Evolutionary conservation across 2,888 invertebrate genomes (phyloP).

Genomic region (Melieria omissa): DNA sequence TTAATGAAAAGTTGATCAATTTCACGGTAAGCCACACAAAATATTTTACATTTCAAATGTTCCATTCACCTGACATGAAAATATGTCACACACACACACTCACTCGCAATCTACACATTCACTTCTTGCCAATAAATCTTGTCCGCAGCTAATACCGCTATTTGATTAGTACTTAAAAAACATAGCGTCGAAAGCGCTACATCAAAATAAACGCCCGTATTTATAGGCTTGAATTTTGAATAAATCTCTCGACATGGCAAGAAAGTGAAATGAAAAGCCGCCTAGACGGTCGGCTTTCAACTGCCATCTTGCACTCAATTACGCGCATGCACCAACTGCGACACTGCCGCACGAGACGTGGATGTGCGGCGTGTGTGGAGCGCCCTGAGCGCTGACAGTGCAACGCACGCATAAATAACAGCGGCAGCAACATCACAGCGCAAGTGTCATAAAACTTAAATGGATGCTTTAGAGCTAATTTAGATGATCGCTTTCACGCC

Average conservation of each 20-base stretch:
- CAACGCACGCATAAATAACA: conserved; percentile 35
- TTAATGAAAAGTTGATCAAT: too few relatives aligned
- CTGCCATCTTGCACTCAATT: conserved; percentile 24
- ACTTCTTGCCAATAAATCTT: conserved; percentile 18
- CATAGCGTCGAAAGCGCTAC: not conserved
- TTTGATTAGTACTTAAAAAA: conserved; percentile 24
- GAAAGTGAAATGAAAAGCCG: not conserved
- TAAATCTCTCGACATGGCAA: conserved; percentile 11
- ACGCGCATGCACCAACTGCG: conserved; percentile 32
- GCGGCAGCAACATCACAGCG: conserved; percentile 23
- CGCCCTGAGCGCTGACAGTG: conserved; percentile 12
- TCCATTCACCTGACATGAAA: too few relatives aligned
- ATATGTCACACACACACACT: not conserved
- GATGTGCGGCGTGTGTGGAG: not conserved
- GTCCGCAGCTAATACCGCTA: conserved; percentile 15
- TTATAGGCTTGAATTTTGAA: conserved; percentile 22
- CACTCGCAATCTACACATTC: not conserved
- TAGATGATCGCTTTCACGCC: conserved; percentile 51
- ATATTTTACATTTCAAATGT: too few relatives aligned
- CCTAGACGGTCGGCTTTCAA: conserved; percentile 12
- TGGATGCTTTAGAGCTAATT: conserved; percentile 60
- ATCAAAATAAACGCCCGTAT: conserved; percentile 26
- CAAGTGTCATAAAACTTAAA: conserved; percentile 58
- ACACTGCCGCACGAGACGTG: conserved; percentile 3
- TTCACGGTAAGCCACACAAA: too few relatives aligned